These are phyloP conservation scores for Lutraria rhynchaena DNA, from an alignment of 1,140 invertebrate genomes.

Conservation along the genomic window DNA sequence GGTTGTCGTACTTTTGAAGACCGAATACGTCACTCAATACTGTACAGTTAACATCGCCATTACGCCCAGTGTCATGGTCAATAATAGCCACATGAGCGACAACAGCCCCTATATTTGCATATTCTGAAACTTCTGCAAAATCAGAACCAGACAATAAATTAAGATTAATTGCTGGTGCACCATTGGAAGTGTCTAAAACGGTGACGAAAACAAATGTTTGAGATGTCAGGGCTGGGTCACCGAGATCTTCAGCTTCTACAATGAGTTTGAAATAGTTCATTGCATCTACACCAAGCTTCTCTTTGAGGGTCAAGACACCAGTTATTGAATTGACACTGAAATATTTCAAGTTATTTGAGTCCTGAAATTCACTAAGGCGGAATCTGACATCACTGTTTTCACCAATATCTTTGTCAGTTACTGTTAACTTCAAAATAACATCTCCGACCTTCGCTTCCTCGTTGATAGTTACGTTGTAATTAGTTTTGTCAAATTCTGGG, in stretches of 20 bases:
- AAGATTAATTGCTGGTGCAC: conserved; percentile 74
- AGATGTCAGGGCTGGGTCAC: conserved; percentile 59
- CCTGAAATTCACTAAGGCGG: conserved; percentile 85
- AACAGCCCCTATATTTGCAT: conserved; percentile 65
- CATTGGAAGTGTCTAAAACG: conserved; percentile 78
- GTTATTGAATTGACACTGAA: conserved; percentile 61
- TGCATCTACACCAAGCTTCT: conserved; percentile 58
- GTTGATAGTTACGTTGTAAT: conserved; percentile 86
- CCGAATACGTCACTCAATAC: conserved; percentile 64
- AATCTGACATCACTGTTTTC: conserved; percentile 90
- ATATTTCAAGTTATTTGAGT: conserved; percentile 60
- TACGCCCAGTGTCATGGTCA: conserved; percentile 67
- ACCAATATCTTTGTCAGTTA: conserved; percentile 91
- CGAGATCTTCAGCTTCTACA: conserved; percentile 65
- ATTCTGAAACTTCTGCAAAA: conserved; percentile 62
- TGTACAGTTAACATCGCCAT: conserved; percentile 67
- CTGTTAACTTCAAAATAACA: conserved; percentile 84
- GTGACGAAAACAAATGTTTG: conserved; percentile 71
- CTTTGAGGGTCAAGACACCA: conserved; percentile 59
- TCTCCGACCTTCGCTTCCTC: conserved; percentile 62
- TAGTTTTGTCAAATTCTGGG: conserved; percentile 90
- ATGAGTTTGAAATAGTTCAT: conserved; percentile 65
- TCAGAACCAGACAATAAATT: conserved; percentile 65
- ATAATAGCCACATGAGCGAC: conserved; percentile 67
- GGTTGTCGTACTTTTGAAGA: conserved; percentile 63